Base-by-base conservation (phyloP, 1,140 invertebrate species). In the Bombus superbus region DNA sequence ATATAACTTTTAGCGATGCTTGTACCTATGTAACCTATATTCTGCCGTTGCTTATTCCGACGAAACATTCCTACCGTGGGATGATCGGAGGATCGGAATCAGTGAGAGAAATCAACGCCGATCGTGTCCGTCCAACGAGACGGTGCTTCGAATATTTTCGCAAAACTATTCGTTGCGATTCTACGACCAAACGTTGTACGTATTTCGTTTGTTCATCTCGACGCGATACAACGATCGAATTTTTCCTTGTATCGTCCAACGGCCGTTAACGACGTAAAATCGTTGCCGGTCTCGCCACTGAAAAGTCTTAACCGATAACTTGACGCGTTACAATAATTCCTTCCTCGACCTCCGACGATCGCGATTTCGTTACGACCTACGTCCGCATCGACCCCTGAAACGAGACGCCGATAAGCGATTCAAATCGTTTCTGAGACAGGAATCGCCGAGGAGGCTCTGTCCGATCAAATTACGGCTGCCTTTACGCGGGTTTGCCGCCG, bases 21-120 rank as follows among this genome's bases (percentile, higher is more conserved):
- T 6, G 32, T 71, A 5, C 40, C 66, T 4, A 59, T 72, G 22
- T 47, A 81, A 18, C 40, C 28, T 28, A 32, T 32, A 32, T 81
- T 73, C 28, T 69, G 38, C 66, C 79, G 66, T 42, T 86, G 82
- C 59, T 8, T 82, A 66, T 71, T 47, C 6, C 42, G 80, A 11
- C 11, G 32, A 40, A 78, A 78, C 57, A 2, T 57, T 77, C 18
- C 4, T 77, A 2, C 1, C 38, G 22, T 11, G 68, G 1, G 0
- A 32, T 1, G 0, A 15, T 2, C 62, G n/a, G 4, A 32, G 28
- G 32, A 62, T 28, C 5, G 57, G 57, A 57, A 59, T 59, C 25
- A 0, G 9, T 11, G 57, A 28, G n/a, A n/a, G 3, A 9, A 62
- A n/a, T n/a, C n/a, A n/a, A n/a, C 2, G 47, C 5, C 47, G 28